Percentiles rank a stretch among this genome's conserved stretches.
These are phyloP conservation scores for Melanerpes formicivorus DNA, from an alignment of 2,113 vertebrate genomes.

Conservation along the genomic window DNA sequence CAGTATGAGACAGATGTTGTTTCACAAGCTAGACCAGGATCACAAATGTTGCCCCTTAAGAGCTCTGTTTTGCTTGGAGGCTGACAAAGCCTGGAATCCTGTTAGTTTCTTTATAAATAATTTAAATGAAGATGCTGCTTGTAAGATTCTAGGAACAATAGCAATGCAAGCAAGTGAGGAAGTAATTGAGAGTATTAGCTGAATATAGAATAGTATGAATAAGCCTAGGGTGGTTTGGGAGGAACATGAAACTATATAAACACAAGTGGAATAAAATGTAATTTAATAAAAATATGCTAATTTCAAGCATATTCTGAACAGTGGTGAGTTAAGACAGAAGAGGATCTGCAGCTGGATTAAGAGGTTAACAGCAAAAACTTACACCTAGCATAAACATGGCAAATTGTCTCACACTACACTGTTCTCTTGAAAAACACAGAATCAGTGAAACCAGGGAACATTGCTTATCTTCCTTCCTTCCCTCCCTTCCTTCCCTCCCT, in stretches of 20 bases:
- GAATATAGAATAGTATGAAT: not conserved
- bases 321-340: not conserved
- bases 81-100: not conserved
- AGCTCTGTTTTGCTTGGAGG: not conserved
- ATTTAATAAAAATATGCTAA: not conserved
- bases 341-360: not conserved
- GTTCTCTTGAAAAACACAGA: not conserved
- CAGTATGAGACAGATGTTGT: not conserved
- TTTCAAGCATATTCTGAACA: not conserved
- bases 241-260: not conserved
- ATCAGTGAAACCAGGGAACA: not conserved
- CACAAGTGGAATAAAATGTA: not conserved
- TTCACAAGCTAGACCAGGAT: not conserved
- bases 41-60: not conserved
- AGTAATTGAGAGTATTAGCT: not conserved
- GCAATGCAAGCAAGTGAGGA: not conserved
- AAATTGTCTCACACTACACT: not conserved
- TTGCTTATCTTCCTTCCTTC: not conserved
- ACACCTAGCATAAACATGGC: not conserved
- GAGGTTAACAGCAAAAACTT: not conserved
- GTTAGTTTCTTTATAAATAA: not conserved
- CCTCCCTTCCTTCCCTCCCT: too few species aligned
- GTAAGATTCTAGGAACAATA: not conserved
- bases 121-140: not conserved
- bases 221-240: not conserved